Evolutionary conservation across 2,113 vertebrate genomes (phyloP), one percentile per base, ranked within the genome.

Genomic region (Phycodurus eques): DNA sequence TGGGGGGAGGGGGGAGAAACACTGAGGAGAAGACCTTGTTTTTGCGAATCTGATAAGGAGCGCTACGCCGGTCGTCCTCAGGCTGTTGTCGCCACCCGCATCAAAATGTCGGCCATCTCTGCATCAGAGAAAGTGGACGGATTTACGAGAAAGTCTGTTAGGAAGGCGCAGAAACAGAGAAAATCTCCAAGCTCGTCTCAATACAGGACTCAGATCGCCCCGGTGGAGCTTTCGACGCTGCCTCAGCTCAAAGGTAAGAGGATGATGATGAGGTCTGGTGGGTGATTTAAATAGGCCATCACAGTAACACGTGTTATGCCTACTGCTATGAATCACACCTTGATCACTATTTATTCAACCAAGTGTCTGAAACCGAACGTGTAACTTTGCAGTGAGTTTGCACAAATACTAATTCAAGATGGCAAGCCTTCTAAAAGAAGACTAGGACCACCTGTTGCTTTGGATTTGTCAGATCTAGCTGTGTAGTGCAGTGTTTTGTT

Each of bases 51-150:
- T 69, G 68, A 69, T 17, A 20, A 68, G 51, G 20, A 68, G 78
- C 70, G 71, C 79, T 67, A 75, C 71, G 66, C 4, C 63, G 60
- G 70, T n/a, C 14, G 35, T 66, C 71, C 68, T 43, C 83, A 84
- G 76, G 67, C 60, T 64, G 49, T 71, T 43, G 70, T 67, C 85
- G 64, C 63, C 79, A 79, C 63, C n/a, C 80, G 78, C 87, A 80
- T 79, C 88, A 92, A 92, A 86, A 95, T 95, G 94, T 94, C 95
- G 93, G 94, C 95, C 88, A 95, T 98, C 91, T 96, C 96, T 49
- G 96, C 97, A 76, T 91, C 95, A 80, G 98, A 99, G 93, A 99
- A 99, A 92, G 98, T 98, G 94, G 97, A 99, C 81, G 98, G 98
- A 62, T 99, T 99, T 87, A 98, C 96, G 71, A 94, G 96, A 89